Base-by-base conservation (phyloP, 2,888 invertebrate species). In the Pandemis cinnamomeana region DNA sequence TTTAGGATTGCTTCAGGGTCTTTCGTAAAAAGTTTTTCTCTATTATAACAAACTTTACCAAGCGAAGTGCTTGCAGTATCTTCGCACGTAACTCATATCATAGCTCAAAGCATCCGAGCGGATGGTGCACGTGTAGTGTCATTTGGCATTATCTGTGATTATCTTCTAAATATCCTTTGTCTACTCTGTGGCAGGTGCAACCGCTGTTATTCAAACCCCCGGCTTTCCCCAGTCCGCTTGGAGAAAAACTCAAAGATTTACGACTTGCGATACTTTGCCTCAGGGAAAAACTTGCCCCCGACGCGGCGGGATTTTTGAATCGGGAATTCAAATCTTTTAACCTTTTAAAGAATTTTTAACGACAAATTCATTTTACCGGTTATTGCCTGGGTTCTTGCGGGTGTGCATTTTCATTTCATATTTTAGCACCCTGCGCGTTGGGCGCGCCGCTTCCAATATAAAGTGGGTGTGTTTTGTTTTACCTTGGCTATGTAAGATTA, bases 211-310 rank as follows among this genome's bases (percentile, higher is more conserved):
- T 76, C 60, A 72, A 66, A 64, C 72, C 86, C 83, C 78, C 80
- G 79, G 84, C 84, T 86, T 87, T 85, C 83, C 86, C 80, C 86
- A 85, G 87, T 84, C 83, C 83, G 80, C 79, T 80, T 80, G 83
- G 84, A 82, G 86, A 88, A 90, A 89, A 91, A 89, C 85, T 87
- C 70, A 68, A 81, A 87, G 89, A 91, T 91, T 92, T 91, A 92
- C 87, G 88, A 86, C 81, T 78, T 72, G 58, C 75, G 76, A 84
- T 82, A 81, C 81, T 81, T 78, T 79, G 78, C 72, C 69, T 80
- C 78, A 75, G 76, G 72, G 80, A 85, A 86, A 85, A 85, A 86
- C 79, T 83, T 79, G 79, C 81, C 71, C 80, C 80, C 79, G 81
- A 80, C 81, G 79, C 80, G 78, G 80, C 79, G 71, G 79, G 77